Percentiles rank a stretch among this genome's conserved stretches.
These are phyloP conservation scores for Zaprionus camerounensis DNA, from an alignment of 1,140 invertebrate species.

Conservation along the genomic window DNA sequence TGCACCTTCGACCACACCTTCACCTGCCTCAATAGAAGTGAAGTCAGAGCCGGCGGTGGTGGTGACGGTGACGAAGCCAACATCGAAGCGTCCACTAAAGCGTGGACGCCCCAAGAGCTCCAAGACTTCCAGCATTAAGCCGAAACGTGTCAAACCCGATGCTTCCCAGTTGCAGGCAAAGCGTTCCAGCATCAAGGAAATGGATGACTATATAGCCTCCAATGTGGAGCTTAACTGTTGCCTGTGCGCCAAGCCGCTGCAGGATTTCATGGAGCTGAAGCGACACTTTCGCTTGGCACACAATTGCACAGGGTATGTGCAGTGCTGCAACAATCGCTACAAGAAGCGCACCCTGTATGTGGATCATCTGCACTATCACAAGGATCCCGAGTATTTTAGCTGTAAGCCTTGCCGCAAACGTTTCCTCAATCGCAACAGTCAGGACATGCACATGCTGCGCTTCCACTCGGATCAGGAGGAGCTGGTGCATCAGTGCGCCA, in stretches of 20 bases:
- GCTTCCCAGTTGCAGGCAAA: constrained; percentile 24
- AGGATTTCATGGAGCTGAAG: constrained; percentile 67
- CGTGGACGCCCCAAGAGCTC: constrained; percentile 60
- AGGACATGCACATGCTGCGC: constrained; percentile 74
- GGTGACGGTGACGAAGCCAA: not conserved
- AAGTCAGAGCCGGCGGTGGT: not conserved
- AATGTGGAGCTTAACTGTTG: constrained; percentile 70
- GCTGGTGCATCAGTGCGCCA: constrained; percentile 64
- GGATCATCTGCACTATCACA: constrained; percentile 75
- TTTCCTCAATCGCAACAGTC: constrained; percentile 73
- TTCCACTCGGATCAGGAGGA: constrained; percentile 70
- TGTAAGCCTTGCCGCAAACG: constrained; percentile 63
- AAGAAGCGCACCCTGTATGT: constrained; percentile 70
- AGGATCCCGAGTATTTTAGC: constrained; percentile 72
- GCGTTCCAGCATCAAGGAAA: constrained; percentile 64
- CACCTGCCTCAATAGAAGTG: not conserved
- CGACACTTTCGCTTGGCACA: constrained; percentile 66
- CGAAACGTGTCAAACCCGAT: constrained; percentile 7
- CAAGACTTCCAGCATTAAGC: constrained; percentile 17
- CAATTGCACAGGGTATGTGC: constrained; percentile 64
- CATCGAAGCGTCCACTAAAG: constrained; percentile 15
- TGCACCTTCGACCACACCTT: not conserved
- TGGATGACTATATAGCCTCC: constrained; percentile 73
- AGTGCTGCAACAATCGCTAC: constrained; percentile 76
- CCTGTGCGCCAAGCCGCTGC: constrained; percentile 54